Evolutionary conservation across 2,113 vertebrate genomes (phyloP).

Genomic region (Naja naja): DNA sequence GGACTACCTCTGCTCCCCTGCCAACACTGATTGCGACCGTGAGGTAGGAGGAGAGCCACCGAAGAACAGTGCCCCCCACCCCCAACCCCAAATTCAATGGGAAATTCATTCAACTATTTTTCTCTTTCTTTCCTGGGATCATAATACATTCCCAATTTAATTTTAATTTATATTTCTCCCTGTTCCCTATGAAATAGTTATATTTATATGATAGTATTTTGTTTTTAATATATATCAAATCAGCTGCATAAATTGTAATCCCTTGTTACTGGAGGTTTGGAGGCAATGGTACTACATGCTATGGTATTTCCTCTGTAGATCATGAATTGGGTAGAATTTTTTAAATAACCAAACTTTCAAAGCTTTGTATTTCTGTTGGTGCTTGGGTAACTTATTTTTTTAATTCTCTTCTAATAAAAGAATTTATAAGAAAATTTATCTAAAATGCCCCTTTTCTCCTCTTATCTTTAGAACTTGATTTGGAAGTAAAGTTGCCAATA

Average conservation of each 20-base stretch:
- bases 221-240: background rate
- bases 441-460: background rate
- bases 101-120: background rate
- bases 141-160: background rate
- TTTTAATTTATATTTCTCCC: background rate
- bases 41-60: too few relatives aligned
- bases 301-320: background rate
- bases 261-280: background rate
- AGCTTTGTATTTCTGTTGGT: background rate
- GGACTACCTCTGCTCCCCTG: too few relatives aligned
- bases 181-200: background rate
- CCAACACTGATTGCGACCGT: too few relatives aligned
- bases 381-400: background rate
- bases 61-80: too few relatives aligned
- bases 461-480: slow-evolving; percentile 72
- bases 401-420: background rate
- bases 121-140: background rate
- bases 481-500: slow-evolving; percentile 76
- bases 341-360: background rate
- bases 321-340: background rate
- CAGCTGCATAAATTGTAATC: background rate
- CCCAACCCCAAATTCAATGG: too few relatives aligned
- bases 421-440: background rate
- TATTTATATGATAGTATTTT: background rate
- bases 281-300: background rate